These are phyloP conservation scores for Atrichornis clamosus DNA, from an alignment of 2,113 vertebrate species.

Conservation along the genomic window DNA sequence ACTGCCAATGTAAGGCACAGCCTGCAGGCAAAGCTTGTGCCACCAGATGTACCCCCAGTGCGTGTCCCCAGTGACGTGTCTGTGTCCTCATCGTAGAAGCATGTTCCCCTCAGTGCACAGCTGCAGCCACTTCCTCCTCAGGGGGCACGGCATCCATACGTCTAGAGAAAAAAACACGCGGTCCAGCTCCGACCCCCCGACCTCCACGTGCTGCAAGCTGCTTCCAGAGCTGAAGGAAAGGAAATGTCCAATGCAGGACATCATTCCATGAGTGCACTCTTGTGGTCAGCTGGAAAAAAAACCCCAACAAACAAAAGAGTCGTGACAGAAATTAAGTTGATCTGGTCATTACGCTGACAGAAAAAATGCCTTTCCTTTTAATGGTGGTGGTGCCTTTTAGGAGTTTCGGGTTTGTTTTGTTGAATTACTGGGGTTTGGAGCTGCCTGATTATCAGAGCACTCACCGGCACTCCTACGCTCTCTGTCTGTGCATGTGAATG, in stretches of 20 bases:
- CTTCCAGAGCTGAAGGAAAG: slow-evolving; percentile 16
- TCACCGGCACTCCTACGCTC: neutral
- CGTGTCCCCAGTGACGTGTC: neutral
- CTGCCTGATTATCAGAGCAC: neutral
- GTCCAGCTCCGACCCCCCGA: neutral
- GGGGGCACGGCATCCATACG: neutral
- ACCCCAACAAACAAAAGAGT: neutral
- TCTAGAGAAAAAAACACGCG: neutral
- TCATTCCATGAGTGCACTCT: neutral
- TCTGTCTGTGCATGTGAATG: neutral
- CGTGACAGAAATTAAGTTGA: neutral
- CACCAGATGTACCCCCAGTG: neutral
- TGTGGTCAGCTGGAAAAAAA: slow-evolving; percentile 19
- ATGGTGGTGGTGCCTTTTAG: neutral
- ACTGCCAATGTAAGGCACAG: neutral
- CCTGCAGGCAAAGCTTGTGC: neutral
- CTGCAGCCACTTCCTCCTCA: neutral
- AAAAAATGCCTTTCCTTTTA: slow-evolving; percentile 15
- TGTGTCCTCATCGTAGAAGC: neutral
- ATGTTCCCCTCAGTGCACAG: neutral
- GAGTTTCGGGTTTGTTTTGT: slow-evolving; percentile 20
- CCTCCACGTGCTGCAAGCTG: neutral
- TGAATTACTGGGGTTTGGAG: neutral
- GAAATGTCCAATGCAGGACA: slow-evolving; percentile 2
- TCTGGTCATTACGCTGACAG: neutral